Evolutionary conservation across 2,797 vertebrate genomes (phyloP), one percentile per base, ranked within the genome.

Genomic region (Caiman crocodilus): DNA sequence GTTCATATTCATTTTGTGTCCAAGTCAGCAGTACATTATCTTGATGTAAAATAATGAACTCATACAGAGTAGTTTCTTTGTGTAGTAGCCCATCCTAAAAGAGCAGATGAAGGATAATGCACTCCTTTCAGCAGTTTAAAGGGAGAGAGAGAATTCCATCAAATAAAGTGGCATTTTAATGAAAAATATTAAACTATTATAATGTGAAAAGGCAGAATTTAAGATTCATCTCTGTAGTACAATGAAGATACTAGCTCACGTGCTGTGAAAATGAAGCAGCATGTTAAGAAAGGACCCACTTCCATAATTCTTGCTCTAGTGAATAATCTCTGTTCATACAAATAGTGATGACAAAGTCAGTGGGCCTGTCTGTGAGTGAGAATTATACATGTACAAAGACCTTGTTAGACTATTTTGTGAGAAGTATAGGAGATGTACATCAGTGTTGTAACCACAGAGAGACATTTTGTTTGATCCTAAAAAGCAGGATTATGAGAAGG

Each of bases 401-500:
- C 59, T 59, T 56, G 16, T 21, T 17, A 14, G 30, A 77, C 65
- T 35, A 28, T 21, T 61, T 35, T 23, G 5, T 55, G 60, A 60
- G 32, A 60, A 5, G 10, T 3, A 73, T 14, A 81, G 79, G 17
- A 65, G 20, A 57, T 10, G 11, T 35, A 60, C 2, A 26, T 0
- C 0, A 56, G 13, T 59, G 55, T 0, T 42, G 30, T 4, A 73
- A 57, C n/a, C 55, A 13, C 14, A 17, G 0, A 26, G 57, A 11
- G 87, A 58, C 28, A 30, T 85, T 35, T 4, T 56, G 25, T 50
- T 69, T 13, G 14, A 69, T 26, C 26, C 59, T 32, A 69, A 71
- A 60, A 93, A 80, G n/a, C 50, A 93, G 64, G 74, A 74, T 64
- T 58, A 69, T 78, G 57, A 58, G 60, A 91, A 23, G 69, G 58